Evolutionary conservation across 2,113 vertebrate species (phyloP).

Genomic region (Morone chrysops): DNA sequence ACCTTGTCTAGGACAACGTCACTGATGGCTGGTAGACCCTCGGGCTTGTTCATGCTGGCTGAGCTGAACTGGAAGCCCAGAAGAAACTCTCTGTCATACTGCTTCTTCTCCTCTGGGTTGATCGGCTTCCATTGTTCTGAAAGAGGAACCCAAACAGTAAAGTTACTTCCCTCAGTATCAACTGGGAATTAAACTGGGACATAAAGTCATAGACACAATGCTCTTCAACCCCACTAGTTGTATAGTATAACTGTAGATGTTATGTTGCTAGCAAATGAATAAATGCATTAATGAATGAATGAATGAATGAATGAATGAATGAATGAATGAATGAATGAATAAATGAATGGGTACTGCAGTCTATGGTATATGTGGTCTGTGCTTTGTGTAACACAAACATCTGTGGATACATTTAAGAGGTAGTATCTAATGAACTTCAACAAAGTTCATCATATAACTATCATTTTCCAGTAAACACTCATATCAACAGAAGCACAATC

Average conservation of each 20-base stretch:
- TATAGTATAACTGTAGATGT: background rate
- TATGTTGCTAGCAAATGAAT: too few species aligned
- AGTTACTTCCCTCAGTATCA: background rate
- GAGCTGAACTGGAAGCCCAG: constrained; percentile 95
- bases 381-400: background rate
- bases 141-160: constrained; percentile 12
- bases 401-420: background rate
- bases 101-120: constrained; percentile 95
- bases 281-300: background rate
- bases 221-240: too few species aligned
- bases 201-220: background rate
- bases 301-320: background rate
- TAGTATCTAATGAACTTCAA: background rate
- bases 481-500: background rate
- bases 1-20: constrained; percentile 99
- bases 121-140: constrained; percentile 96
- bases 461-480: constrained; percentile 14
- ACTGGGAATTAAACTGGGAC: background rate
- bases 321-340: background rate
- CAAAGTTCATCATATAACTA: background rate
- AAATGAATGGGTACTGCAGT: background rate
- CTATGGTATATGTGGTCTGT: background rate
- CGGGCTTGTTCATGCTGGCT: constrained; percentile 96
- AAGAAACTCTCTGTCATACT: constrained; percentile 95
- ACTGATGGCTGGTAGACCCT: constrained; percentile 95